Percentiles rank a stretch among this genome's conserved stretches.
These are phyloP conservation scores for Tarsius wallacei DNA, from an alignment of 2,797 vertebrate genomes.

Conservation along the genomic window DNA sequence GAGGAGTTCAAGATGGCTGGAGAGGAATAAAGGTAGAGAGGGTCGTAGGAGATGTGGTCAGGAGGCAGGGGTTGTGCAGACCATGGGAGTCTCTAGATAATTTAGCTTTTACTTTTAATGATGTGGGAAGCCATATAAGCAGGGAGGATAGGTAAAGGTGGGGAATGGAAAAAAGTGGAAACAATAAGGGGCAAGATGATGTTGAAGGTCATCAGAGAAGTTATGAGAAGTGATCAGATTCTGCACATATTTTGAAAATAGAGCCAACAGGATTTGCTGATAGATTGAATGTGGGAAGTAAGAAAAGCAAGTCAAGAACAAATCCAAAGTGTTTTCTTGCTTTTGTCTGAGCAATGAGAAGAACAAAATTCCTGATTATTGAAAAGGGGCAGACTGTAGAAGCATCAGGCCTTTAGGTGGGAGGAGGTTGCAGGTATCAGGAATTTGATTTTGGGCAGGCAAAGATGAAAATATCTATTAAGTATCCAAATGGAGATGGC, in stretches of 20 bases:
- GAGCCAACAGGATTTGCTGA: background rate
- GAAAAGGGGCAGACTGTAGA: background rate
- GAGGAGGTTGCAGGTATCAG: background rate
- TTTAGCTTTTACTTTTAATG: background rate
- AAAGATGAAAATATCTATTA: background rate
- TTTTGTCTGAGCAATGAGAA: background rate
- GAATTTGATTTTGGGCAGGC: background rate
- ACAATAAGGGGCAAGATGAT: background rate
- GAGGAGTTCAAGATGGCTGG: background rate
- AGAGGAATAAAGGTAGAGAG: background rate
- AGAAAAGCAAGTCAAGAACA: background rate
- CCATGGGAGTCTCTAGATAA: background rate
- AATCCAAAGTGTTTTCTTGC: background rate
- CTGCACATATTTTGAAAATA: background rate
- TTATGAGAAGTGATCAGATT: background rate
- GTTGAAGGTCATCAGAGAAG: background rate
- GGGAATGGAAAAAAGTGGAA: background rate
- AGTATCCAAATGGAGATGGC: background rate
- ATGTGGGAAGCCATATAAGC: background rate
- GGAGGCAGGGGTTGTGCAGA: background rate
- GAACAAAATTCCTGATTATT: background rate
- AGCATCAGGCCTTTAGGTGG: background rate
- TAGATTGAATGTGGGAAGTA: background rate
- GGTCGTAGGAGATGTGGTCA: background rate
- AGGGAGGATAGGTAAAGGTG: too few species aligned